These are phyloP conservation scores for Martes flavigula DNA, from an alignment of 2,797 vertebrate genomes.

Conservation along the genomic window DNA sequence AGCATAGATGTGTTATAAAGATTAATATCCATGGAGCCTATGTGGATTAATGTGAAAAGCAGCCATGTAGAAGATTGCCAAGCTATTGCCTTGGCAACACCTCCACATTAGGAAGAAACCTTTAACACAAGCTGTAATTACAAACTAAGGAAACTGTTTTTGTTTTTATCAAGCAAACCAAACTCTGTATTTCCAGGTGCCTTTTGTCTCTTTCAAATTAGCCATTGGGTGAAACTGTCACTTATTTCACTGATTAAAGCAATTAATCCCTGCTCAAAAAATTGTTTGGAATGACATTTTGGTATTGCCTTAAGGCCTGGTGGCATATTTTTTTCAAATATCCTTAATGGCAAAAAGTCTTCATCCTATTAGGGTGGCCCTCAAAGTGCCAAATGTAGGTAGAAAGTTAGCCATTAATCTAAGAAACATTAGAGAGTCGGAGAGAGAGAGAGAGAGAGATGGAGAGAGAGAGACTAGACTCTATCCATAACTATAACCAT, in stretches of 20 bases:
- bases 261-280: not conserved
- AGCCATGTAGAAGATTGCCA: conserved; percentile 51
- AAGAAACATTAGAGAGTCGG: not conserved
- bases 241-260: not conserved
- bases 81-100: conserved; percentile 62
- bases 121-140: conserved; percentile 30
- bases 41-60: conserved; percentile 45
- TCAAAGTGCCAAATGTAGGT: not conserved
- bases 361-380: not conserved
- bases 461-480: not conserved
- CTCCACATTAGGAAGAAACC: conserved; percentile 6
- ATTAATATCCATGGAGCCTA: not conserved
- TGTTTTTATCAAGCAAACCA: not conserved
- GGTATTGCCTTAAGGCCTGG: not conserved
- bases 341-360: not conserved
- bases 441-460: not conserved
- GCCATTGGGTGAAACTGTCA: not conserved
- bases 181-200: not conserved
- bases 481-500: not conserved
- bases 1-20: conserved; percentile 34
- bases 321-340: not conserved
- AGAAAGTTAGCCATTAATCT: not conserved
- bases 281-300: not conserved
- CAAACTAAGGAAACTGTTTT: not conserved
- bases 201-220: not conserved